Conservation (phyloP, 2,113 vertebrate genomes). For the Scatophagus argus region DNA sequence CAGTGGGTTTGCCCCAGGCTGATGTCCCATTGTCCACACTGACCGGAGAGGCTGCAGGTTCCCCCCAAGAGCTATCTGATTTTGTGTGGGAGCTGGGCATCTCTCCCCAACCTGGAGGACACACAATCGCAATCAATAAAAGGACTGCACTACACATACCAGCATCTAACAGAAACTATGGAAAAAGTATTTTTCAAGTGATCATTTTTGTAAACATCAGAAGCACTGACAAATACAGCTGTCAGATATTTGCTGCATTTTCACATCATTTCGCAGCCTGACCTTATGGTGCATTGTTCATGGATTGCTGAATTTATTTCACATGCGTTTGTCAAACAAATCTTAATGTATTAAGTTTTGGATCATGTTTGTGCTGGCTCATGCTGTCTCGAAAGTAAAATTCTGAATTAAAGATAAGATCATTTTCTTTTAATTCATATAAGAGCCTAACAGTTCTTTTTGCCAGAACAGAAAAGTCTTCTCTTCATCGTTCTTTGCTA, state of each 20-base stretch:
- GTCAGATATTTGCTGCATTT: not conserved
- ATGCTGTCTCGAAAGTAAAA: not conserved
- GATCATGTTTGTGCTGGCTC: not conserved
- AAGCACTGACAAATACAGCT: not conserved
- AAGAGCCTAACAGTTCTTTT: not conserved
- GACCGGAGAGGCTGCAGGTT: constrained; percentile 86
- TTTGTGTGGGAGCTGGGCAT: constrained; percentile 89
- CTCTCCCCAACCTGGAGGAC: constrained; percentile 91
- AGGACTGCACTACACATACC: not conserved
- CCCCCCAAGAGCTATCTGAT: constrained; percentile 92
- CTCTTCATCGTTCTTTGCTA: not conserved
- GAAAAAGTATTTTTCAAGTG: not conserved
- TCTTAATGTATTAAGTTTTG: not conserved
- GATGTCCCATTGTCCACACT: constrained; percentile 95
- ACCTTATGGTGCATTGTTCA: not conserved
- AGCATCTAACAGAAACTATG: not conserved
- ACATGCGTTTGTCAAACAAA: not conserved
- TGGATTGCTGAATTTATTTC: not conserved
- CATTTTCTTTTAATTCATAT: not conserved
- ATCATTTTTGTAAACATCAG: not conserved
- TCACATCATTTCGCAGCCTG: not conserved
- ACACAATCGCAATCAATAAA: constrained; percentile 42
- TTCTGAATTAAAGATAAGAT: not conserved
- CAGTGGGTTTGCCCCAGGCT: constrained; percentile 92
- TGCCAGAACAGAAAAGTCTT: not conserved